Evolutionary conservation across 2,113 vertebrate genomes (phyloP), one percentile per base, ranked within the genome.

Genomic region (Oreochromis niloticus): DNA sequence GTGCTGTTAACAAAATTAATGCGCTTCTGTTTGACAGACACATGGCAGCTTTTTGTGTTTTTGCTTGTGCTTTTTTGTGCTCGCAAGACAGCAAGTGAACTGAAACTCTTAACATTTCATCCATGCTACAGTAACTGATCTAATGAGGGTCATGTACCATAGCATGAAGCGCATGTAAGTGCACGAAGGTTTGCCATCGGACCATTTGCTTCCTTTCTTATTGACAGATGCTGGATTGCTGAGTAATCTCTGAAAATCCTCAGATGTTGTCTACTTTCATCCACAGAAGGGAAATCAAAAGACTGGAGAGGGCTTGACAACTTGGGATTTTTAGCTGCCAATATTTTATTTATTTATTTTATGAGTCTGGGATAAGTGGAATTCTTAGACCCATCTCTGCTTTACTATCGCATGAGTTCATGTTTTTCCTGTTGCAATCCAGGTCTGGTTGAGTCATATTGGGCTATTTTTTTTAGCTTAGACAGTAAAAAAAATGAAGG

Each of bases 211-310:
- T 85, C 24, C 6, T 54, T 83, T 39, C 34, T 34, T 84, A 86
- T 79, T 80, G 82, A 71, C 83, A 52, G 73, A 73, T 63, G 34
- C 63, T 52, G 71, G 79, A 88, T 57, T 79, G 43, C 57, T 46
- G 81, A 87, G 80, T 87, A 91, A 88, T 89, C 83, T 84, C 85
- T 80, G 11, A 9, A 83, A 87, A 90, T 85, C 86, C 61, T 83
- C 43, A 82, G 66, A 90, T 86, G 43, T 82, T 78, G 66, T 85
- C 50, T 71, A n/a, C 52, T 86, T 85, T 80, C 63, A 71, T 24
- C 73, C 75, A 56, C 52, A 85, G 17, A 79, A 50, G 79, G 57
- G 48, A 48, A 68, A 81, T 85, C 50, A 52, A 12, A 90, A 16
- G 27, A 59, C 36, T 56, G 12, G 17, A 66, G 14, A 54, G 22